These are phyloP conservation scores for Coregonus sp. DNA, from an alignment of 2,797 vertebrate species.

Conservation along the genomic window DNA sequence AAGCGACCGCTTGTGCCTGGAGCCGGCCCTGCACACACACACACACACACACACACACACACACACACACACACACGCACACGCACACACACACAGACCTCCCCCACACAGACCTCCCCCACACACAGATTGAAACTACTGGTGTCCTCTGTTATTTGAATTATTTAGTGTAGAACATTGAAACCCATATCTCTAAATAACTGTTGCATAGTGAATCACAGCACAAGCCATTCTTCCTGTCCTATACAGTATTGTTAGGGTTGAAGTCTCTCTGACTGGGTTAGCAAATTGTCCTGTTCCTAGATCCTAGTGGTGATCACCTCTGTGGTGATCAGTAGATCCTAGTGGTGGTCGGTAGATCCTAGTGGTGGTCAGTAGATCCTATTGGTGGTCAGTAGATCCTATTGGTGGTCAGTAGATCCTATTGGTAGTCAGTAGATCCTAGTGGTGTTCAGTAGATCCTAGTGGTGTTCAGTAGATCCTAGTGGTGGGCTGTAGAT, in stretches of 20 bases:
- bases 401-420: background rate
- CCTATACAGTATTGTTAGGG: background rate
- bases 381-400: background rate
- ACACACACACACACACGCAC: background rate
- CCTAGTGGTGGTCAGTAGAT: background rate
- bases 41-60: too few species aligned
- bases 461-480: background rate
- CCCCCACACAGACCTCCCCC: slow-evolving; percentile 17
- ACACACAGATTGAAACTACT: slow-evolving; percentile 5
- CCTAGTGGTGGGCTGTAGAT: background rate
- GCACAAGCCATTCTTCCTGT: background rate
- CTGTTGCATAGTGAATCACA: background rate
- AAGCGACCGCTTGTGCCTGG: too few species aligned
- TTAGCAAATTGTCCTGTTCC: background rate
- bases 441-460: background rate
- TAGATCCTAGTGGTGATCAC: background rate
- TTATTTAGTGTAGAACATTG: background rate
- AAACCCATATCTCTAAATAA: slow-evolving; percentile 5
- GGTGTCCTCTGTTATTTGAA: background rate
- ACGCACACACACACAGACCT: slow-evolving; percentile 2
- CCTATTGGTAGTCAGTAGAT: background rate
- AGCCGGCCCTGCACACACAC: too few species aligned
- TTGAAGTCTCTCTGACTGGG: background rate
- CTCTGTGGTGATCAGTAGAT: background rate
- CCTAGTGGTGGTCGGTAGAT: background rate